Evolutionary conservation across 37 sponge, comb jelly and placozoan genomes (phyloP).

Genomic region (Mnemiopsis leidyi): DNA sequence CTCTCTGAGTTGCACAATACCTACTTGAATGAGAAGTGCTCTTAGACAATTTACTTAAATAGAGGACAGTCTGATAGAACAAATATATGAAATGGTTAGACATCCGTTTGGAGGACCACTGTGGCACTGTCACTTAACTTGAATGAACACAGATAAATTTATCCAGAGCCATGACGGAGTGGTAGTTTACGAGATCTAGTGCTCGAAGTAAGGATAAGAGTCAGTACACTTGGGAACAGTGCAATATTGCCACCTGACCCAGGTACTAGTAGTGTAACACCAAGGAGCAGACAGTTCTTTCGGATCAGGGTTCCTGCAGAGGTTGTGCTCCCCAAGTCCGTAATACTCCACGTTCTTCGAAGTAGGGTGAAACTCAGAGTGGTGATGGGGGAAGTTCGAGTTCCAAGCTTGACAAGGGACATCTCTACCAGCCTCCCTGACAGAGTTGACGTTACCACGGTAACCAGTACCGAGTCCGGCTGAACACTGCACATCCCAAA

Average conservation of each 20-base stretch:
- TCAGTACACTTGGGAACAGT: background rate
- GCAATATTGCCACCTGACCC: background rate
- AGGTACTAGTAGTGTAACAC: background rate
- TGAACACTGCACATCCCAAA: slow-evolving; percentile 22
- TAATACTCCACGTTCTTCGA: background rate
- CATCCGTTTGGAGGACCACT: too few species aligned
- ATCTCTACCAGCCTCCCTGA: background rate
- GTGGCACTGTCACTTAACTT: too few species aligned
- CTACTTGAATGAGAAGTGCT: too few species aligned
- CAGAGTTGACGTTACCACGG: background rate
- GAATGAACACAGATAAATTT: too few species aligned
- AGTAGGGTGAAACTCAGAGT: slow-evolving; percentile 14
- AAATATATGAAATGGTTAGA: too few species aligned
- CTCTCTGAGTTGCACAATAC: too few species aligned
- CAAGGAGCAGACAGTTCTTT: background rate
- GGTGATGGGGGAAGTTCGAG: background rate
- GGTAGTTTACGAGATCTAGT: too few species aligned
- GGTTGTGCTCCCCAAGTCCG: slow-evolving; percentile 15
- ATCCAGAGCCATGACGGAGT: too few species aligned
- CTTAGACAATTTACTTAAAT: too few species aligned
- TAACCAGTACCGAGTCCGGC: background rate
- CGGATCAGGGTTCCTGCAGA: slow-evolving; percentile 41
- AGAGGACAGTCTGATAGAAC: too few species aligned
- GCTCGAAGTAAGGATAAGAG: background rate
- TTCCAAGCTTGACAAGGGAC: slow-evolving; percentile 17